phyloP scores from a whole-genome alignment of 2,888 invertebrate genomes.

The Pristionchus exspectatus region DNA sequence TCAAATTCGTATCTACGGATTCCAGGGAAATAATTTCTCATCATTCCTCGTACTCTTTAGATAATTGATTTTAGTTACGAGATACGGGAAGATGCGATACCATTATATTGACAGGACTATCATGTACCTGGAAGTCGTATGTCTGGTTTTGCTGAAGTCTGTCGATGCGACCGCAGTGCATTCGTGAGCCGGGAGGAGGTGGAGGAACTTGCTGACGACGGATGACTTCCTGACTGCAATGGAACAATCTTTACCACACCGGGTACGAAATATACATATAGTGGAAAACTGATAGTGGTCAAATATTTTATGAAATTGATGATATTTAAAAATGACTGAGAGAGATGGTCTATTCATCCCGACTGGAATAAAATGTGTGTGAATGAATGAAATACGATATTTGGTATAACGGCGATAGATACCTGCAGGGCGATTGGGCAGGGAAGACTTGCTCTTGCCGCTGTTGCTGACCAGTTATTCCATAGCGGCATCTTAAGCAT shows the following conservation, averaged over 20 bases:
- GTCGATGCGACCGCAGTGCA: slow-evolving; percentile 76
- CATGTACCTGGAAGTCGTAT: slow-evolving; percentile 75
- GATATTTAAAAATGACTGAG: no score
- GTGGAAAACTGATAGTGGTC: no score
- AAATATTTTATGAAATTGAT: no score
- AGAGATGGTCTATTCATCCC: no score
- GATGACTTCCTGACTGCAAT: slow-evolving; percentile 72
- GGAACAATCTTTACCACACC: slow-evolving; percentile 1
- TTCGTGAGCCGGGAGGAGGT: slow-evolving; percentile 71
- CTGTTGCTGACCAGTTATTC: slow-evolving; percentile 69
- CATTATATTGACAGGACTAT: not conserved
- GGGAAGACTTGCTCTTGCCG: slow-evolving; percentile 73
- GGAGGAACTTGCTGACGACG: slow-evolving; percentile 75
- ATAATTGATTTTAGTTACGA: no score
- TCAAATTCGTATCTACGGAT: no score
- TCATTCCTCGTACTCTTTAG: no score
- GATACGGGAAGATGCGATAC: no score
- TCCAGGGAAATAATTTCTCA: no score
- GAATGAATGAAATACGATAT: no score
- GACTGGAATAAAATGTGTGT: no score
- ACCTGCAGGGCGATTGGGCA: slow-evolving; percentile 62
- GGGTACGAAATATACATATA: slow-evolving; percentile 56
- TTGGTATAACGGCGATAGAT: not conserved
- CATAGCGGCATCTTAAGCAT: slow-evolving; percentile 69
- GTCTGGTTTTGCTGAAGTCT: slow-evolving; percentile 73